These are phyloP conservation scores for Nephrotoma flavescens DNA, from an alignment of 2,888 invertebrate species.

Conservation along the genomic window DNA sequence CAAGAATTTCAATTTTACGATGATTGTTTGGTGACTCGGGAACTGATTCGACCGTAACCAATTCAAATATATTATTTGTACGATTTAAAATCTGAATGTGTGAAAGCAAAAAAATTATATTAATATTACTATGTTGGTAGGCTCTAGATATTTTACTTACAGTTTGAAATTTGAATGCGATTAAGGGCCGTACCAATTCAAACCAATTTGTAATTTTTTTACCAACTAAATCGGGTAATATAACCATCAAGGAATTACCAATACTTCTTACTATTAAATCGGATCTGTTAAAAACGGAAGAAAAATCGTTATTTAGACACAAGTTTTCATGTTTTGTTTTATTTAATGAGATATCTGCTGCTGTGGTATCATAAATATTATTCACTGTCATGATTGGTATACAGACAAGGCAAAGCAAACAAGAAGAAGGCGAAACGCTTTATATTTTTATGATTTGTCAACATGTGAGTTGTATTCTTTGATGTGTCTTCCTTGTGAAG, in stretches of 20 bases:
- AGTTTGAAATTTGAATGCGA: conserved; percentile 87
- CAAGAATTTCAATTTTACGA: conserved; percentile 35
- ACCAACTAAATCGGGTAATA: conserved; percentile 73
- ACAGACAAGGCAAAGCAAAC: not conserved
- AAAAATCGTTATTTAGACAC: not conserved
- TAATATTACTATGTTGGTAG: not conserved
- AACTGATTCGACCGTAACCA: conserved; percentile 80
- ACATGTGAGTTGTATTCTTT: not conserved
- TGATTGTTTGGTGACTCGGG: conserved; percentile 45
- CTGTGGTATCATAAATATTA: not conserved
- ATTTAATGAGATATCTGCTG: not conserved
- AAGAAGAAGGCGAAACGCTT: not conserved
- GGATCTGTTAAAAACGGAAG: conserved; percentile 36
- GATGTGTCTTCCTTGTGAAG: not conserved
- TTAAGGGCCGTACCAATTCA: conserved; percentile 77
- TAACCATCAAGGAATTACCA: conserved; percentile 80
- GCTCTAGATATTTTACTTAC: conserved; percentile 34
- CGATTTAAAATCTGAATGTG: conserved; percentile 68
- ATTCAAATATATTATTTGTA: conserved; percentile 93
- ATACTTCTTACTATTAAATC: conserved; percentile 81
- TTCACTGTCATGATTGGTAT: not conserved
- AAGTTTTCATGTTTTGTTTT: not conserved
- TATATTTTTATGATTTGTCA: not conserved
- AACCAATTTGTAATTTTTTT: conserved; percentile 88
- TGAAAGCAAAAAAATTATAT: not conserved